Conservation (phyloP, 2,113 vertebrate genomes). For the Sebastes schlegelii region DNA sequence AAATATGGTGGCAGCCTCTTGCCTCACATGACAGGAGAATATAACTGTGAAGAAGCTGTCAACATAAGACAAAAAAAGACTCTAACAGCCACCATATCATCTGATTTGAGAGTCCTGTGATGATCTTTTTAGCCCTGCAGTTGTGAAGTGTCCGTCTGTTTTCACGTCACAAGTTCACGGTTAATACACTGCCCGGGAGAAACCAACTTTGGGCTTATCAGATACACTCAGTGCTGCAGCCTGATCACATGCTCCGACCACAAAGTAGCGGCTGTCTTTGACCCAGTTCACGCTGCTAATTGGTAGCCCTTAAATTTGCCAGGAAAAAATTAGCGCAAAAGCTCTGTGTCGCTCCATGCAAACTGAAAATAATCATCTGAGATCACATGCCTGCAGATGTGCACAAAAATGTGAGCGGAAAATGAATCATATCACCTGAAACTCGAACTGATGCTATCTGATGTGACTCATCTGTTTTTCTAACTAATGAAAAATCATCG, state of each 20-base stretch:
- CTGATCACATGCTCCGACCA: conserved; percentile 69
- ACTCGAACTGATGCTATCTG: conserved; percentile 27
- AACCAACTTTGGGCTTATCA: conserved; percentile 21
- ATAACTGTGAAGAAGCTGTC: conserved; percentile 35
- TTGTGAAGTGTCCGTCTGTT: conserved; percentile 19
- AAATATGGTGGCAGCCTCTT: background rate
- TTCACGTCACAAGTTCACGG: conserved; percentile 59
- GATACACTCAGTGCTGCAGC: conserved; percentile 15
- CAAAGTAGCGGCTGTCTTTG: conserved; percentile 35
- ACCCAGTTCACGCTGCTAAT: conserved; percentile 35
- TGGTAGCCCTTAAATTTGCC: conserved; percentile 16
- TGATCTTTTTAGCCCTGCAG: conserved; percentile 29
- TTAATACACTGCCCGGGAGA: conserved; percentile 10
- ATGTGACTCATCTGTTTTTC: conserved; percentile 33
- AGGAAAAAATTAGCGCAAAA: conserved; percentile 22
- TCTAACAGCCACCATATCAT: conserved; percentile 56
- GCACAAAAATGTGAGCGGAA: conserved; percentile 31
- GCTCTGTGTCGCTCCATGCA: background rate
- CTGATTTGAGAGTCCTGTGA: conserved; percentile 76
- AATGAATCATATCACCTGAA: conserved; percentile 35
- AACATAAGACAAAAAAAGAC: conserved; percentile 33
- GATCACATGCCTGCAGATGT: conserved; percentile 15
- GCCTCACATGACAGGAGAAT: conserved; percentile 40
- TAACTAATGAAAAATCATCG: background rate
- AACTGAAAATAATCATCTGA: background rate